Percentiles rank a stretch among this genome's conserved stretches.
These are phyloP conservation scores for Sebastes nivosus DNA, from an alignment of 2,797 vertebrate species.

Conservation along the genomic window DNA sequence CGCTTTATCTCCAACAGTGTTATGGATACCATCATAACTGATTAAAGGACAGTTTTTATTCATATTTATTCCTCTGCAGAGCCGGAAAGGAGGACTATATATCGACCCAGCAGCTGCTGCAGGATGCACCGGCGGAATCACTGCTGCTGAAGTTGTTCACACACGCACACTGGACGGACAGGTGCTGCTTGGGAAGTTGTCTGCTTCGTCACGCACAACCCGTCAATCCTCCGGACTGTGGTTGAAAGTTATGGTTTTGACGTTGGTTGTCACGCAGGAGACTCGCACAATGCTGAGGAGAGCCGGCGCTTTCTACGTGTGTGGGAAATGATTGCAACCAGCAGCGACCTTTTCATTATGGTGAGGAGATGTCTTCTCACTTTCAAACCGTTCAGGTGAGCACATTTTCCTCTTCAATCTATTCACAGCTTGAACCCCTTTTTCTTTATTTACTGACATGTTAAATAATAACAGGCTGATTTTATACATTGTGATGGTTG, in stretches of 20 bases:
- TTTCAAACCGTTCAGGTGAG: constrained; percentile 98
- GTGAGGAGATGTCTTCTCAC: constrained; percentile 96
- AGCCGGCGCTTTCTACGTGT: constrained; percentile 21
- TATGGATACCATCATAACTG: neutral
- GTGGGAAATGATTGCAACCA: constrained; percentile 77
- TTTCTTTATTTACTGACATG: neutral
- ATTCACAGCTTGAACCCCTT: neutral
- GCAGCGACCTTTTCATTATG: constrained; percentile 92
- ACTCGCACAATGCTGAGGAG: constrained; percentile 32
- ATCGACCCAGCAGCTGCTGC: neutral
- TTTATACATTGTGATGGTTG: neutral
- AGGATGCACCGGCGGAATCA: constrained; percentile 6
- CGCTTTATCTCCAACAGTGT: neutral
- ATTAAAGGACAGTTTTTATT: neutral
- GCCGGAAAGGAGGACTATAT: neutral
- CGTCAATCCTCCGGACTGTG: neutral
- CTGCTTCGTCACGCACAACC: neutral
- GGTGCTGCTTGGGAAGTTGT: constrained; percentile 43
- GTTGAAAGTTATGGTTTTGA: constrained; percentile 43
- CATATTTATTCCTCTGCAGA: neutral
- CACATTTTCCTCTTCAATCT: neutral
- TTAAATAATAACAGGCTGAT: neutral
- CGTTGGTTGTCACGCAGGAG: neutral
- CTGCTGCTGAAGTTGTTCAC: constrained; percentile 42
- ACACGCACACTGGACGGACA: neutral